phyloP scores from a whole-genome alignment of 2,113 vertebrate species.

The Apodemus sylvaticus region DNA sequence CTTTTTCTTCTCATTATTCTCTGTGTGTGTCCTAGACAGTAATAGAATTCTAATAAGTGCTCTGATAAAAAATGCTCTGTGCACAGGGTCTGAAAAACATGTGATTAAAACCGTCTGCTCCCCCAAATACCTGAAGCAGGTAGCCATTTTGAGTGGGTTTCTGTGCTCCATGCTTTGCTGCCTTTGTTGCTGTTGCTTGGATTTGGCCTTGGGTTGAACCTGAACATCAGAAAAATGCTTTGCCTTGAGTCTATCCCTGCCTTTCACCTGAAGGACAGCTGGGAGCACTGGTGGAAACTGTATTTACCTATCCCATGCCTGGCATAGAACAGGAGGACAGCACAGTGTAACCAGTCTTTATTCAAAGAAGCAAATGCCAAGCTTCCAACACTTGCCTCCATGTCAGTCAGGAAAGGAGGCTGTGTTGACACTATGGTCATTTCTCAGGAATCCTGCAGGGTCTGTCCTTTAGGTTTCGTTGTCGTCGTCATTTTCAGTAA shows the following conservation, averaged over 20 bases:
- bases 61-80: not conserved
- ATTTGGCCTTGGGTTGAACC: constrained; percentile 17
- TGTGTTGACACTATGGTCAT: not conserved
- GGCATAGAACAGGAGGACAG: not conserved
- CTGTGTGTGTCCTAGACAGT: not conserved
- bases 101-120: not conserved
- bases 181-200: not conserved
- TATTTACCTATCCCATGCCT: not conserved
- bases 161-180: not conserved
- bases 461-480: not conserved
- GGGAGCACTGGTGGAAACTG: not conserved
- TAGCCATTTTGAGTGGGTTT: not conserved
- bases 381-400: not conserved
- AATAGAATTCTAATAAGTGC: constrained; percentile 38
- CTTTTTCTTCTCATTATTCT: not conserved
- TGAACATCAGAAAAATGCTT: not conserved
- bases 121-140: not conserved
- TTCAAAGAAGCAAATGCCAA: not conserved
- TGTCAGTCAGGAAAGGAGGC: not conserved
- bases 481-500: not conserved
- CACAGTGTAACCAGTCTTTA: not conserved
- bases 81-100: not conserved
- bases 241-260: not conserved
- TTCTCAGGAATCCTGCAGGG: not conserved
- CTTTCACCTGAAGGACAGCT: not conserved